Conservation (phyloP, 1,140 invertebrate genomes). For the Megalonaias nervosa region DNA sequence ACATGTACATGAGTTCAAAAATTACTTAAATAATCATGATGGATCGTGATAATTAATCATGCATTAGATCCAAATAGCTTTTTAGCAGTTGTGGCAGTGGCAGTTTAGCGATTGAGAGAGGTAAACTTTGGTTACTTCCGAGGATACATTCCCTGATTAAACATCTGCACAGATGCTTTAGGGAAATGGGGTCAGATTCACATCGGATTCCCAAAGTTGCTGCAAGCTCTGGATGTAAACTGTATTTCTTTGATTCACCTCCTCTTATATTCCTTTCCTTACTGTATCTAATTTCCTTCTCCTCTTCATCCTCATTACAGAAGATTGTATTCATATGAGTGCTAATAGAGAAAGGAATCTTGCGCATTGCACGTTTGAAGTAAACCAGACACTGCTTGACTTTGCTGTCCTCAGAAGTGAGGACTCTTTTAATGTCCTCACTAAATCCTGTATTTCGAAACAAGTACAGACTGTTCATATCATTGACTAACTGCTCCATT, state of each 20-base stretch:
- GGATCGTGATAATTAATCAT: too few species aligned
- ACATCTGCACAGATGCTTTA: conserved; percentile 31
- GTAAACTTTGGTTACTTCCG: too few species aligned
- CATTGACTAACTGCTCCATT: conserved; percentile 29
- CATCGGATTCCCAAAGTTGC: conserved; percentile 12
- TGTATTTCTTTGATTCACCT: conserved; percentile 7
- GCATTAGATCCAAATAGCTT: too few species aligned
- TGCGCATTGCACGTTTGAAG: conserved; percentile 15
- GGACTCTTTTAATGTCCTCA: conserved; percentile 7
- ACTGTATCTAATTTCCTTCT: neutral
- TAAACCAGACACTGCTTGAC: conserved; percentile 12
- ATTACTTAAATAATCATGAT: too few species aligned
- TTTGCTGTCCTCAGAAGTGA: conserved; percentile 19
- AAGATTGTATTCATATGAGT: conserved; percentile 16
- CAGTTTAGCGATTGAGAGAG: too few species aligned
- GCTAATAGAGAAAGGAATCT: conserved; percentile 11
- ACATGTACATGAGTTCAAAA: too few species aligned
- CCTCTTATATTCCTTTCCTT: neutral
- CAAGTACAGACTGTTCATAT: conserved; percentile 29
- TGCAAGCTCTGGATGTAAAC: conserved; percentile 20
- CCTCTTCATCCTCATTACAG: neutral
- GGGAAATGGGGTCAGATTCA: conserved; percentile 12
- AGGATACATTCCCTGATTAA: neutral
- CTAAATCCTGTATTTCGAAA: conserved; percentile 31
- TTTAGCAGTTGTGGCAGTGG: too few species aligned